Base-by-base conservation (phyloP, 2,888 invertebrate species). In the Baronia brevicornis region DNA sequence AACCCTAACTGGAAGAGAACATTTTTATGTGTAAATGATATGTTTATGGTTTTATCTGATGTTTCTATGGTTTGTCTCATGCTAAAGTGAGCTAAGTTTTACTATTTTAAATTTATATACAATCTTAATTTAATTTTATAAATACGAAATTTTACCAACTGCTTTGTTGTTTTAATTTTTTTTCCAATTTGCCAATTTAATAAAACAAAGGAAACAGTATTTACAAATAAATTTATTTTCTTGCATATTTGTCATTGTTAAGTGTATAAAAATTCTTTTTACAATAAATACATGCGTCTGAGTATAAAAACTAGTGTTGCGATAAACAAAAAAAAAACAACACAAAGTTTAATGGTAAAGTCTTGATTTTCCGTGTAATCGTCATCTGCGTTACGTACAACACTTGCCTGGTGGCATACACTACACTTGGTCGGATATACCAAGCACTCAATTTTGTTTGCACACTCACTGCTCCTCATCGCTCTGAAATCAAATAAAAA, bases 181-280 rank as follows among this genome's bases (percentile, higher is more conserved):
- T 6, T 8, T n/a, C 30, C 7, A 25, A 1, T 15, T 7, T 4
- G 5, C 5, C 3, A 1, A 22, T 3, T 9, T 9, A 28, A 28
- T 28, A 2, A 28, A 28, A 21, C 15, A 22, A n/a, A 5, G n/a
- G 14, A 13, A 7, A 12, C 10, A 18, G 9, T 9, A 79, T 78
- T 73, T 80, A 80, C 79, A 82, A 79, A 78, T 79, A 63, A 66
- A 60, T 80, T 80, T 80, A 77, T 73, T 78, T 79, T 71, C 69
- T 79, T 78, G 68, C 74, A 72, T 77, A 66, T 44, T n/a, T 45
- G 44, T 48, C 46, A 45, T 51, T 25, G 20, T 71, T 66, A 68
- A 78, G 75, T 79, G 75, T 68, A 74, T 77, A 71, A 61, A 58
- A 68, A 77, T 75, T 49, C 72, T 77, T 53, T 77, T 68, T 77